These are phyloP conservation scores for Rhyacophila evoluta DNA, from an alignment of 2,888 invertebrate genomes.

Conservation along the genomic window DNA sequence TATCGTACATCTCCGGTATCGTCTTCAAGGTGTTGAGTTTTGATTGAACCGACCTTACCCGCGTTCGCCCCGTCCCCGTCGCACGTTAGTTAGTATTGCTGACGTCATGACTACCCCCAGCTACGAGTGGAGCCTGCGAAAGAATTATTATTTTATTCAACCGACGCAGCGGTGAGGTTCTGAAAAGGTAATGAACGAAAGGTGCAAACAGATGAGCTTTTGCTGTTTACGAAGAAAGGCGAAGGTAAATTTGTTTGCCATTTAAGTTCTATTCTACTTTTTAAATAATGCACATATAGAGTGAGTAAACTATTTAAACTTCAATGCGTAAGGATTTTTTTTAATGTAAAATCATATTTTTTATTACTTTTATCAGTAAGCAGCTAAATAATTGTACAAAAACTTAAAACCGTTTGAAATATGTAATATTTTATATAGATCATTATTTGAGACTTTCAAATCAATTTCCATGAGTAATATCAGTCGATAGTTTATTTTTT, in stretches of 20 bases:
- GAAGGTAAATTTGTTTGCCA: not conserved
- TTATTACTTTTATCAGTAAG: too few species aligned
- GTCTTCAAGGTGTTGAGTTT: conserved; percentile 40
- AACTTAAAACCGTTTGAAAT: too few species aligned
- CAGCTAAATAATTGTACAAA: too few species aligned
- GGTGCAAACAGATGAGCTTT: not conserved
- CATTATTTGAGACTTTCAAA: too few species aligned
- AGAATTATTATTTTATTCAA: not conserved
- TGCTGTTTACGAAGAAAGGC: not conserved
- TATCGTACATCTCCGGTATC: not conserved
- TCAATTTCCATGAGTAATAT: too few species aligned
- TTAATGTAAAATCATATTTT: too few species aligned
- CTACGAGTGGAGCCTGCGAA: conserved; percentile 38
- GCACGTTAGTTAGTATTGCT: conserved; percentile 46
- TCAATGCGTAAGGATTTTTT: too few species aligned
- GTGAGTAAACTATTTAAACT: too few species aligned
- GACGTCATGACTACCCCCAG: conserved; percentile 56
- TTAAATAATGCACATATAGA: not conserved
- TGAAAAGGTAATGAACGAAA: not conserved
- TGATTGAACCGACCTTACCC: conserved; percentile 49
- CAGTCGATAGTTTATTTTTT: too few species aligned
- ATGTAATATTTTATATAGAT: too few species aligned
- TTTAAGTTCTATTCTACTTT: not conserved
- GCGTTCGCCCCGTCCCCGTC: conserved; percentile 61
- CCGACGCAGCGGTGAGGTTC: not conserved